Base-by-base conservation (phyloP, 2,797 vertebrate species). In the Schizopygopsis malacanthus region DNA sequence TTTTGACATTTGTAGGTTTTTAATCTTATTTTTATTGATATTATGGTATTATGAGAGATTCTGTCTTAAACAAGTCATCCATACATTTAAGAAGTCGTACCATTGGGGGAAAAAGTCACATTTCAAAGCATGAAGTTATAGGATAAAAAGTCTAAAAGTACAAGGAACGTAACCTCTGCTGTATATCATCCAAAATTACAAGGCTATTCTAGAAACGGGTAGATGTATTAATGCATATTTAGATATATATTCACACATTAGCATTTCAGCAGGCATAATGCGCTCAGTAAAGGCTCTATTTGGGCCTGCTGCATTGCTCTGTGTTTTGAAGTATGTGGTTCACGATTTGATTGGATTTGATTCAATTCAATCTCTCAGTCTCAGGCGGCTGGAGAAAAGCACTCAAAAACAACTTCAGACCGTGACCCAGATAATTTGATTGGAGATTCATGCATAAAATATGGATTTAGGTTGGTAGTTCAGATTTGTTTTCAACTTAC, bases 301-400 rank as follows among this genome's bases (percentile, higher is more conserved):
- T 50, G 83, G 61, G 22, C 52, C 63, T 76, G n/a, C 65, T 72
- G 79, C 73, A 54, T 84, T 56, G 82, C 28, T 77, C 22, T 59
- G 56, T 76, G 54, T 87, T 86, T 59, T 82, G 85, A 90, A 89
- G 89, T 84, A 86, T 87, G 87, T 79, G 89, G 69, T 82, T 90
- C 81, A 77, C 84, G 50, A 88, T 92, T 91, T 93, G 92, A 94
- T 94, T 94, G 92, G 91, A 93, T 94, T 89, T 84, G 82, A 87
- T 91, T 92, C 90, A 93, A 92, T 94, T 92, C 93, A 92, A 92
- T 94, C 91, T 86, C 45, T 81, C 69, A 89, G 88, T 89, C 92
- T 91, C 85, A 43, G 87, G 85, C 81, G 80, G 88, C 70, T 47
- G 76, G 61, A 71, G 78, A 86, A 88, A 89, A 80, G 83, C 87